Percentiles rank a stretch among this genome's conserved stretches.
These are phyloP conservation scores for Lissocephala sabroskyi DNA, from an alignment of 2,888 invertebrate genomes.

Conservation along the genomic window DNA sequence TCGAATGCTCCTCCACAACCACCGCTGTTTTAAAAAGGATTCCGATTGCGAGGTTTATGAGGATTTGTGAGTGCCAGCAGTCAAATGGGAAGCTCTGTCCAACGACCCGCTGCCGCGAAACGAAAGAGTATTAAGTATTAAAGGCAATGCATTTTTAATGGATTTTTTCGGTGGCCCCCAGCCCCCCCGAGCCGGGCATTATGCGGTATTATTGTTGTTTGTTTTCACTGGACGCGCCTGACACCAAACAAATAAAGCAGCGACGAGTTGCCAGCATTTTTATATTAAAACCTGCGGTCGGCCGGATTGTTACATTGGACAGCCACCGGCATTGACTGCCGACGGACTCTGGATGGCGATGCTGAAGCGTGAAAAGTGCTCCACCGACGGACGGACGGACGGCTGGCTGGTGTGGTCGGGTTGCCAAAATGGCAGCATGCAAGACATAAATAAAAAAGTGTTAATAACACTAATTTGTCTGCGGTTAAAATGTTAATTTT, in stretches of 20 bases:
- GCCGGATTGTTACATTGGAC: conserved; percentile 12
- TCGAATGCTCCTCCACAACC: too few species aligned
- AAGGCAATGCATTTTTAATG: conserved; percentile 57
- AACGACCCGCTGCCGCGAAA: too few species aligned
- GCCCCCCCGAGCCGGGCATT: conserved; percentile 12
- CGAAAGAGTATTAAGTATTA: too few species aligned
- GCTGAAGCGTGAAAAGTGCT: conserved; percentile 57
- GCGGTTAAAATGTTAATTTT: conserved; percentile 62
- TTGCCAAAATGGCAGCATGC: neutral
- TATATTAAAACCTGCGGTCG: conserved; percentile 63
- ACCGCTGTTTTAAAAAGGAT: too few species aligned
- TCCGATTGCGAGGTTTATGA: too few species aligned
- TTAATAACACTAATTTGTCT: conserved; percentile 65
- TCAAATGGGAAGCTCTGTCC: too few species aligned
- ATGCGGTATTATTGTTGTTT: conserved; percentile 59
- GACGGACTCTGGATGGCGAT: conserved; percentile 20
- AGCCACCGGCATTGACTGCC: conserved; percentile 4
- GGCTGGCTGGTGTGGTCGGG: conserved; percentile 6
- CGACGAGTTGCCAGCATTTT: conserved; percentile 32
- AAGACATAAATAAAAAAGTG: conserved; percentile 39
- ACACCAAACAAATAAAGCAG: conserved; percentile 39
- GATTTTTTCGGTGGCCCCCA: conserved; percentile 36
- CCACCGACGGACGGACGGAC: conserved; percentile 27
- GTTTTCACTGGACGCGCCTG: conserved; percentile 50
- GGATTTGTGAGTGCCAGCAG: too few species aligned